phyloP scores from a whole-genome alignment of 1,140 invertebrate genomes.

The Scaptomyza hsui region DNA sequence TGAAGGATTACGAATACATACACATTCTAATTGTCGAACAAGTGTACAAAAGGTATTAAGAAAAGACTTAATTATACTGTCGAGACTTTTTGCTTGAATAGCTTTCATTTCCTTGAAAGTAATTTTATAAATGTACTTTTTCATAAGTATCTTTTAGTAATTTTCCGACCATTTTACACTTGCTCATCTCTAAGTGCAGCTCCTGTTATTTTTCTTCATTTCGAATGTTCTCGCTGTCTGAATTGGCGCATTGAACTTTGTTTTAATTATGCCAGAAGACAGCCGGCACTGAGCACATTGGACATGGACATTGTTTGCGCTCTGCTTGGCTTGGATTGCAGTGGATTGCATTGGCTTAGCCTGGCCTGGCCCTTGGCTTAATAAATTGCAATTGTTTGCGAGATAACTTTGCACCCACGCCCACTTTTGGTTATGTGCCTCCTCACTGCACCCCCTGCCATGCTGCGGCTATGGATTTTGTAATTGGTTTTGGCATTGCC shows the following conservation, averaged over 20 bases:
- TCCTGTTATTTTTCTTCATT: background rate
- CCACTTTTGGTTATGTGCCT: conserved; percentile 39
- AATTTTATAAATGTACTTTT: too few species aligned
- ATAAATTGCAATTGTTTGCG: conserved; percentile 81
- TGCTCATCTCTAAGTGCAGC: conserved; percentile 22
- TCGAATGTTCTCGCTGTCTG: conserved; percentile 31
- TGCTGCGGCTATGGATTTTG: conserved; percentile 55
- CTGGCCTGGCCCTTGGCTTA: conserved; percentile 59
- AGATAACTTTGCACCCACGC: conserved; percentile 64
- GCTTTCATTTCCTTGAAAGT: too few species aligned
- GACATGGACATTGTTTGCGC: conserved; percentile 71
- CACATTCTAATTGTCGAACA: too few species aligned
- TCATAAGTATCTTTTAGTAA: too few species aligned
- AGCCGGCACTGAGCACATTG: conserved; percentile 49
- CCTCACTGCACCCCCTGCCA: conserved; percentile 2
- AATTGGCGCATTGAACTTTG: conserved; percentile 72
- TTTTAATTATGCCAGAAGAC: conserved; percentile 73
- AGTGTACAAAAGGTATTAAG: too few species aligned
- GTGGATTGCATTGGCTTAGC: conserved; percentile 10
- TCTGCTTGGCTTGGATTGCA: conserved; percentile 47
- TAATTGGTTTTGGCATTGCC: conserved; percentile 72
- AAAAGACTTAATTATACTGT: too few species aligned
- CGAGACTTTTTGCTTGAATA: too few species aligned
- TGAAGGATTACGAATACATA: background rate
- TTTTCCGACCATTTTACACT: background rate